A percentile compares a stretch with the other conserved stretches of the same genome.
Conservation (phyloP, 1,140 invertebrate genomes). For the Dinothrombium tinctorium region DNA sequence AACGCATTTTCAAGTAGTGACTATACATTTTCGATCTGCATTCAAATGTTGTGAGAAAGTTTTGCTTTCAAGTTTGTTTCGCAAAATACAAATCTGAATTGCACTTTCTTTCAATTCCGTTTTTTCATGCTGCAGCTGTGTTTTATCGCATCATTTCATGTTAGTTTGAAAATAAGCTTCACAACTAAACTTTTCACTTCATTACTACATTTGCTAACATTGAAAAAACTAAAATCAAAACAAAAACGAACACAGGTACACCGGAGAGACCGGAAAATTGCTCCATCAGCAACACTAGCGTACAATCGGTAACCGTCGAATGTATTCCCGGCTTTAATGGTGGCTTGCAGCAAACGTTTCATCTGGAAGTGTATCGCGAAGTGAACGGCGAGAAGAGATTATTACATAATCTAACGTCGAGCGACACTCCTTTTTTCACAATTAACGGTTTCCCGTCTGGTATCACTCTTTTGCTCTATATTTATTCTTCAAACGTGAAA, state of each 20-base stretch:
- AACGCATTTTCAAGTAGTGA: no score
- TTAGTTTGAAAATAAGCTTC: no score
- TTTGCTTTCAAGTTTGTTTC: no score
- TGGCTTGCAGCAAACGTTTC: conserved; percentile 52
- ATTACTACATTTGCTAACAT: no score
- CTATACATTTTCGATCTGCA: no score
- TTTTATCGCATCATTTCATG: no score
- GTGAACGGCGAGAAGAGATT: conserved; percentile 13
- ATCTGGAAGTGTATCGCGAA: conserved; percentile 40
- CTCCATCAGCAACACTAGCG: conserved; percentile 9
- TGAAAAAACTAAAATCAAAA: no score
- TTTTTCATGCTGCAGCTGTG: no score
- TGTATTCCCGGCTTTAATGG: conserved; percentile 53
- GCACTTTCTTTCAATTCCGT: no score
- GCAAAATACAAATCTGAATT: no score
- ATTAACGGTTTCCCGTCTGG: conserved; percentile 12
- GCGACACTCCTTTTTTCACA: conserved; percentile 12
- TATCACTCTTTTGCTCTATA: not conserved
- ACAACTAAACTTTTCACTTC: no score
- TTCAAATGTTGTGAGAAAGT: no score
- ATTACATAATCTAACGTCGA: conserved; percentile 8
- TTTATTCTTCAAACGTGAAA: conserved; percentile 2
- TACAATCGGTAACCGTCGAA: conserved; percentile 29
- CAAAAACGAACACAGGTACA: conserved; percentile 7
- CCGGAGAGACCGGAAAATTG: conserved; percentile 17